These are phyloP conservation scores for Solea senegalensis DNA, from an alignment of 2,113 vertebrate genomes.

Conservation along the genomic window DNA sequence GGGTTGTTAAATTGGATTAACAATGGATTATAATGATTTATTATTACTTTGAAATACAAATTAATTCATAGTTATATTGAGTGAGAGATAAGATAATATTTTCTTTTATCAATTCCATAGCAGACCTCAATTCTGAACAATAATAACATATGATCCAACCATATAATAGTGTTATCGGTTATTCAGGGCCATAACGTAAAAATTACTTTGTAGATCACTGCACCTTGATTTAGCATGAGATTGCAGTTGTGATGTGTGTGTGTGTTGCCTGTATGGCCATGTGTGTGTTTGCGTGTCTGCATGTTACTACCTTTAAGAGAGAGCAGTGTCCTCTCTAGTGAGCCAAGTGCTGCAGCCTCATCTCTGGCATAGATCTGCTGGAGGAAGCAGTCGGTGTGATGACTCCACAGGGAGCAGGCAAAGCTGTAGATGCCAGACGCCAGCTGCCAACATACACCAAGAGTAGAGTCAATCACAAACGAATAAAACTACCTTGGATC, in stretches of 20 bases:
- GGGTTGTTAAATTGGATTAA: no score
- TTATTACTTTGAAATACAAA: no score
- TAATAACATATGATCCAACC: background rate
- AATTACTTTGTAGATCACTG: no score
- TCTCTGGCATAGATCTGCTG: slow-evolving; percentile 87
- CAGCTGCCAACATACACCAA: slow-evolving; percentile 84
- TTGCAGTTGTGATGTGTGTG: background rate
- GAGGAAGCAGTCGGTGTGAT: slow-evolving; percentile 95
- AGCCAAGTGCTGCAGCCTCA: slow-evolving; percentile 85
- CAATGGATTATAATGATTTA: no score
- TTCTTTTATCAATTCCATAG: no score
- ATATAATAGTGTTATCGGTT: background rate
- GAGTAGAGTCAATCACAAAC: slow-evolving; percentile 43
- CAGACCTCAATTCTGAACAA: background rate
- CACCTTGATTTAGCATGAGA: background rate
- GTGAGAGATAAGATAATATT: no score
- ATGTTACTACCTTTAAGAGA: slow-evolving; percentile 91
- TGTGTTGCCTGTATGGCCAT: background rate
- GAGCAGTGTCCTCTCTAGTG: slow-evolving; percentile 92
- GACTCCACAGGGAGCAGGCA: slow-evolving; percentile 95
- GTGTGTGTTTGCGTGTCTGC: slow-evolving; percentile 5
- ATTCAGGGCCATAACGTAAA: no score
- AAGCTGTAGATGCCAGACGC: slow-evolving; percentile 96
- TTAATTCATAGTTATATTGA: no score
- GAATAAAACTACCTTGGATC: slow-evolving; percentile 28